Conservation (phyloP, 92 coral and sea anemone genomes). For the Actinernus sp. region DNA sequence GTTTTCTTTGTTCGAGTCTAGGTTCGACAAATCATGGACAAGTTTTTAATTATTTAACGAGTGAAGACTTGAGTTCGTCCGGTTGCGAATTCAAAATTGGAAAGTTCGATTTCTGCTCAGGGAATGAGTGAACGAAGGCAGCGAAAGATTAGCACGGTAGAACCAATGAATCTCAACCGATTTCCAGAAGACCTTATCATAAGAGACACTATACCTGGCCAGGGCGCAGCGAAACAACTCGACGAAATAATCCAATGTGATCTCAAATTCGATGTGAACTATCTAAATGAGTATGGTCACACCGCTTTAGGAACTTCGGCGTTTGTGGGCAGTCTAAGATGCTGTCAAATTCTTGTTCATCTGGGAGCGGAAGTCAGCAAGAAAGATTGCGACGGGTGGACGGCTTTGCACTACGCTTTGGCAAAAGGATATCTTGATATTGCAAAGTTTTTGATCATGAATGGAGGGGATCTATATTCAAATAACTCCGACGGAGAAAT, state of each 20-base stretch:
- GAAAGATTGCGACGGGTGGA: constrained; percentile 90
- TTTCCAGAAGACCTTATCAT: constrained; percentile 90
- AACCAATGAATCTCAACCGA: constrained; percentile 8
- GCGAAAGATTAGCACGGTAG: constrained; percentile 13
- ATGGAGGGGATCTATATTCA: constrained; percentile 67
- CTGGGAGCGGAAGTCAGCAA: constrained; percentile 74
- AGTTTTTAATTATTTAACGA: not conserved
- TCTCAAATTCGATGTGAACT: constrained; percentile 62
- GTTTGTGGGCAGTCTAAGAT: constrained; percentile 78
- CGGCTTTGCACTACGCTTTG: constrained; percentile 90
- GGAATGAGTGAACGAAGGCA: constrained; percentile 13
- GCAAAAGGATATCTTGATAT: constrained; percentile 83
- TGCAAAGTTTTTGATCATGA: constrained; percentile 72
- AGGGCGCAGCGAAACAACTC: constrained; percentile 71
- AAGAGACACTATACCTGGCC: constrained; percentile 87
- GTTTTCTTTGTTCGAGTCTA: not conserved
- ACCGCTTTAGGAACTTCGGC: constrained; percentile 86
- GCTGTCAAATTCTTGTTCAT: constrained; percentile 65
- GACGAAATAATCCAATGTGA: constrained; percentile 57
- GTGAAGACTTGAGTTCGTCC: not conserved
- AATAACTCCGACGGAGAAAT: constrained; percentile 76
- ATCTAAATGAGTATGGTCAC: constrained; percentile 78
- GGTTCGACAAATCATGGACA: not conserved
- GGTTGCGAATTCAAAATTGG: not conserved
- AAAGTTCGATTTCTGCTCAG: not conserved